Conservation (phyloP, 2,888 invertebrate species). For the Thecophora atra region DNA sequence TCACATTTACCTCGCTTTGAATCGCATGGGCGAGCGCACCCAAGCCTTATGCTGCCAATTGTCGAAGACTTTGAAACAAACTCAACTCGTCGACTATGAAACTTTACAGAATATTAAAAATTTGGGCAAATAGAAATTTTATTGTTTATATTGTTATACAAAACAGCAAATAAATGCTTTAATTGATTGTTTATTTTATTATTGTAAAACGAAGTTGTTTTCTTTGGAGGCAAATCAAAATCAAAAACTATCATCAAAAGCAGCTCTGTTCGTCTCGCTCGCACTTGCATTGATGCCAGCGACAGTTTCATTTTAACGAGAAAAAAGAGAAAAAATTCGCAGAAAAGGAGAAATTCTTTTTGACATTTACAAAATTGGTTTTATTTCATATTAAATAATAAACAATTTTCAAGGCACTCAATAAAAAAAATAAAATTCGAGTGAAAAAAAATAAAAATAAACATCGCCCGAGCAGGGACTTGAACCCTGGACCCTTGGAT, state of each 20-base stretch:
- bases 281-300: no score
- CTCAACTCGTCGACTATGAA: neutral
- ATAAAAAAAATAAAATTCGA: constrained; percentile 26
- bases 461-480: constrained; percentile 37
- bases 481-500: constrained; percentile 62
- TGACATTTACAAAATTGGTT: no score
- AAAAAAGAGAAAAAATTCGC: neutral
- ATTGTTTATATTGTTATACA: no score
- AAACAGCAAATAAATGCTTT: no score
- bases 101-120: neutral
- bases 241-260: no score
- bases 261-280: no score
- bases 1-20: neutral
- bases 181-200: no score
- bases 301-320: neutral
- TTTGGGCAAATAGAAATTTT: neutral
- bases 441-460: constrained; percentile 13
- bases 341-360: no score
- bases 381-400: no score
- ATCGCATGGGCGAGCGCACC: neutral
- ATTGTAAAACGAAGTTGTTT: no score
- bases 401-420: neutral
- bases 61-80: neutral
- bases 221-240: no score
- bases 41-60: neutral